These are phyloP conservation scores for Ictalurus punctatus DNA, from an alignment of 2,113 vertebrate species.

Conservation along the genomic window DNA sequence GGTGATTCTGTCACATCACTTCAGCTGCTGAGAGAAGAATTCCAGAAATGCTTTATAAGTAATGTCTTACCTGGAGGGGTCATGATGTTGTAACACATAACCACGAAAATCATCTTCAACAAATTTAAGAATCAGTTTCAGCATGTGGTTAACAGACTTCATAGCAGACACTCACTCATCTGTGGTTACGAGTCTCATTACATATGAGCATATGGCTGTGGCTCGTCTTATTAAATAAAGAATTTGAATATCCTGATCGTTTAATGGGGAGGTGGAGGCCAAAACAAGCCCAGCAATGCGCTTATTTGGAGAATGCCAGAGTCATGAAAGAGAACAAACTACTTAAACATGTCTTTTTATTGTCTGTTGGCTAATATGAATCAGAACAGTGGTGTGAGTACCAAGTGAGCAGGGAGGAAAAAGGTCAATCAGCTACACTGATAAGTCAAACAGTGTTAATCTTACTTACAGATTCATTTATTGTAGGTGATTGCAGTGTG, in stretches of 20 bases:
- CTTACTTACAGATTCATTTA: neutral
- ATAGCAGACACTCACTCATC: conserved; percentile 37
- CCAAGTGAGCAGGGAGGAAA: neutral
- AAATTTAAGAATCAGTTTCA: neutral
- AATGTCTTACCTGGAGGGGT: neutral
- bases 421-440: neutral
- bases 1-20: neutral
- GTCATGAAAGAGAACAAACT: conserved; percentile 47
- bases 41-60: neutral
- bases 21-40: neutral
- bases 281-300: conserved; percentile 38
- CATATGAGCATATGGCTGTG: conserved; percentile 19
- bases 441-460: neutral
- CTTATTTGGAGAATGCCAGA: conserved; percentile 24
- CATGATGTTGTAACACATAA: conserved; percentile 8
- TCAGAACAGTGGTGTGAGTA: neutral
- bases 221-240: conserved; percentile 27
- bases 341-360: conserved; percentile 39
- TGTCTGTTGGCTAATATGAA: conserved; percentile 20
- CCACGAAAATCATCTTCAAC: conserved; percentile 25
- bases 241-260: conserved; percentile 28
- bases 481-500: neutral
- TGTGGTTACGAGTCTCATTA: conserved; percentile 39
- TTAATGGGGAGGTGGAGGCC: conserved; percentile 18
- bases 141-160: conserved; percentile 26